phyloP scores from a whole-genome alignment of 2,888 invertebrate species.

The Carabus problematicus region DNA sequence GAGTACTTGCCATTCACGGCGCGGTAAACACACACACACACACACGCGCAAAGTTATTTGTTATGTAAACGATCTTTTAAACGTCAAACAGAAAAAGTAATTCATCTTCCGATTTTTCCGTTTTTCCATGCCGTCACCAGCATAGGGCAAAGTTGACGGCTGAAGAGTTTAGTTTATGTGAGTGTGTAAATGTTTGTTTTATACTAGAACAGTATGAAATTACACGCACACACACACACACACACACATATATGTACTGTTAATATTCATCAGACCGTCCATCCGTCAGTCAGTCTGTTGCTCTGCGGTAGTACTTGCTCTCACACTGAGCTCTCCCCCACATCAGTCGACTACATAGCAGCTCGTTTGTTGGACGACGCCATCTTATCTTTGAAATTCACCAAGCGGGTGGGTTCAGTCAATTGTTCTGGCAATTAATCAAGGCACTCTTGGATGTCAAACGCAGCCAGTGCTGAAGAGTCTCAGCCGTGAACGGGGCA shows the following conservation, averaged over 20 bases:
- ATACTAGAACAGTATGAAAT: constrained; percentile 39
- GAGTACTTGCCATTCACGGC: constrained; percentile 30
- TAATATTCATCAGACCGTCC: constrained; percentile 7
- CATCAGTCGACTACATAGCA: too few relatives aligned
- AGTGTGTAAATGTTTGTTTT: constrained; percentile 36
- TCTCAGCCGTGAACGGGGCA: constrained; percentile 11
- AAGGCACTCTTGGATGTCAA: constrained; percentile 60
- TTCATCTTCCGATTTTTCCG: constrained; percentile 41
- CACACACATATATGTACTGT: neutral
- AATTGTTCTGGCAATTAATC: constrained; percentile 43
- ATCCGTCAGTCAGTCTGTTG: neutral
- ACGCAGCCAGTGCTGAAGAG: constrained; percentile 58
- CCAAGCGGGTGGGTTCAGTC: constrained; percentile 16
- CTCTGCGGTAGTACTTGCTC: neutral
- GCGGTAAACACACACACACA: constrained; percentile 8
- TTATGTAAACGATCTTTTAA: constrained; percentile 41
- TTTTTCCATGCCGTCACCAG: constrained; percentile 1
- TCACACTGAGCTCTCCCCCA: constrained; percentile 14
- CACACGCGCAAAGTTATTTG: constrained; percentile 38
- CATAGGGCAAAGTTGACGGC: neutral
- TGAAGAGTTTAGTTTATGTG: constrained; percentile 13
- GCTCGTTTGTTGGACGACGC: neutral
- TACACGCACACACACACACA: constrained; percentile 11
- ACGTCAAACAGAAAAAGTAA: constrained; percentile 42
- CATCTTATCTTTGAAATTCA: constrained; percentile 27